Conservation (phyloP, 2,888 invertebrate genomes). For the Germaria angustata region DNA sequence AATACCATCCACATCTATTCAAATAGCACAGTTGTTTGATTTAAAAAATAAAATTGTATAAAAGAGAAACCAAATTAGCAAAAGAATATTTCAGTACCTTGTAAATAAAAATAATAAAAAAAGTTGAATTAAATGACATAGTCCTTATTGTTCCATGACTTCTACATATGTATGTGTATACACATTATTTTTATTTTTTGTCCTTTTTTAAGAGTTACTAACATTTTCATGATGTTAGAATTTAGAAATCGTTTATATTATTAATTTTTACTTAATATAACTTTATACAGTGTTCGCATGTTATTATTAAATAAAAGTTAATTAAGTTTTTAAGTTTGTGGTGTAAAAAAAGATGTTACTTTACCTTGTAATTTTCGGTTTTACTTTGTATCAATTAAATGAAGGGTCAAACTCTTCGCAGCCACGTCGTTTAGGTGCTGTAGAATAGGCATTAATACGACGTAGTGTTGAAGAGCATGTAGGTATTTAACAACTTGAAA, state of each 20-base stretch:
- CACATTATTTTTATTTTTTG: conserved; percentile 40
- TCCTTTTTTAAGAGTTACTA: conserved; percentile 50
- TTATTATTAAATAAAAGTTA: conserved; percentile 38
- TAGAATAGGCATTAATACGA: conserved; percentile 59
- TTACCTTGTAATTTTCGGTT: conserved; percentile 64
- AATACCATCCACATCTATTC: conserved; percentile 95
- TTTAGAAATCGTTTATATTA: conserved; percentile 41
- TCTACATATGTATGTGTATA: conserved; percentile 15
- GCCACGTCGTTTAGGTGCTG: conserved; percentile 65
- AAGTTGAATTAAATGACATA: conserved; percentile 7
- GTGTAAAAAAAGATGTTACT: conserved; percentile 57
- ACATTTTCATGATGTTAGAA: conserved; percentile 49
- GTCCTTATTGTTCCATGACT: conserved; percentile 55
- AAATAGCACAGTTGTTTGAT: conserved; percentile 70
- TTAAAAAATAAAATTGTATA: conserved; percentile 42
- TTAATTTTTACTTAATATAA: conserved; percentile 33
- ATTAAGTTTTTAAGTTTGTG: not conserved
- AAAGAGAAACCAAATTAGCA: conserved; percentile 48
- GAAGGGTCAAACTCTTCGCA: conserved; percentile 63
- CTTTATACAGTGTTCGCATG: conserved; percentile 30
- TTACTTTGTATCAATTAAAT: conserved; percentile 49
- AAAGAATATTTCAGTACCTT: not conserved
- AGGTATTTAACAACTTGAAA: conserved; percentile 52
- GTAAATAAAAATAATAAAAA: not conserved
- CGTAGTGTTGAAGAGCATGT: conserved; percentile 66